Evolutionary conservation across 2,113 vertebrate species (phyloP).

Genomic region (Smithornis capensis): DNA sequence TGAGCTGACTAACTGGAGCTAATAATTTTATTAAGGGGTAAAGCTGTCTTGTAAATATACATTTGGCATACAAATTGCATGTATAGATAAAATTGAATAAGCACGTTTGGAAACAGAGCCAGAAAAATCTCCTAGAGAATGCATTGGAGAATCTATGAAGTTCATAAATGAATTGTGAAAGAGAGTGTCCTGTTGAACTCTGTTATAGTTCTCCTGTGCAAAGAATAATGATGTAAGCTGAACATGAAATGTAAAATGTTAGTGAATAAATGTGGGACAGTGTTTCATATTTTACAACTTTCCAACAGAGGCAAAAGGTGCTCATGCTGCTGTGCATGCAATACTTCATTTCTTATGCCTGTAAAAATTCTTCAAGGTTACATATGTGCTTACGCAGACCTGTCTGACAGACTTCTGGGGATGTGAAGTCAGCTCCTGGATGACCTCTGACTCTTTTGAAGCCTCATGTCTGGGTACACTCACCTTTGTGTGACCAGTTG

Average conservation of each 20-base stretch:
- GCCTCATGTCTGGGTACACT: not conserved
- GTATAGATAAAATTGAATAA: conserved; percentile 8
- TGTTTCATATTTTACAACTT: not conserved
- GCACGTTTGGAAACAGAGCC: not conserved
- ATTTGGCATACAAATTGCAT: conserved; percentile 29
- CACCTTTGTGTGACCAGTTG: not conserved
- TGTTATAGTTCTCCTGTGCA: not conserved
- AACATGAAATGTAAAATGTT: not conserved
- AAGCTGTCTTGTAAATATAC: conserved; percentile 21
- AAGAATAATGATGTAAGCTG: conserved; percentile 13
- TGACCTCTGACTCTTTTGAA: not conserved
- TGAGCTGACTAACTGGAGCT: conserved; percentile 18
- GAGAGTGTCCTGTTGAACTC: not conserved
- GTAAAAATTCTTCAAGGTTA: not conserved
- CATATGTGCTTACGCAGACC: not conserved
- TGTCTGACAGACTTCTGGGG: not conserved
- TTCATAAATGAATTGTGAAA: not conserved
- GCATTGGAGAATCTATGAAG: not conserved
- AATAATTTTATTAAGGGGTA: conserved; percentile 41
- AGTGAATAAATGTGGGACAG: not conserved
- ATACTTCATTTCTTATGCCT: not conserved
- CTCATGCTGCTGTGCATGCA: not conserved
- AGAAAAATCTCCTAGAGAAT: not conserved
- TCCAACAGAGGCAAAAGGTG: not conserved
- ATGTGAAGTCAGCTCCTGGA: not conserved